Evolutionary conservation across 1,140 invertebrate genomes (phyloP), one percentile per base, ranked within the genome.

Genomic region (Cylas formicarius): DNA sequence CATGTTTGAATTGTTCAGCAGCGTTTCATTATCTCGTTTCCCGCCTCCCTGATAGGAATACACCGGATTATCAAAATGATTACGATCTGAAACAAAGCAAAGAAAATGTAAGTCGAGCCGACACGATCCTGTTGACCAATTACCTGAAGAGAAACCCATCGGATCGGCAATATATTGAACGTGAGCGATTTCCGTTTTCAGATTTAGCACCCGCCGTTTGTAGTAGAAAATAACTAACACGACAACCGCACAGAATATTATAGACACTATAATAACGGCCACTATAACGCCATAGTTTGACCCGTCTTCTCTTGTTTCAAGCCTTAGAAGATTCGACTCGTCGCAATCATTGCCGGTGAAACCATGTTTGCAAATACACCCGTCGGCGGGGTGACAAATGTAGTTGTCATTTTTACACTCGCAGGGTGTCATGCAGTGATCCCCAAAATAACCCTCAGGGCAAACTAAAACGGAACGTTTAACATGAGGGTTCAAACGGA

Each of bases 21-120:
- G 42, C 13, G 54, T 52, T 32, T 61, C 49, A 52, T 63, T 63
- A 34, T 64, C 62, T 2, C 65, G 62, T 39, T 73, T 72, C 0
- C 67, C 66, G 17, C 70, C 69, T 13, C 69, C 68, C 67, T 84
- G 79, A 67, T 80, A 85, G 1, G 86, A 82, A 65, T 92, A 93
- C 2, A 90, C 86, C 0, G 89, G 89, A 74, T 93, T 93, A 65
- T 92, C 90, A 66, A 93, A 92, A 67, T 93, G 89, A 63, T 88
- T 85, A 51, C 81, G 80, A 62, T 90, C 86, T 84, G 62, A 41
- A 69, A 64, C 53, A 47, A 27, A 39, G 16, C 31, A 24, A 40
- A 31, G 16, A 13, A 2, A 33, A 33, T 10, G 14, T 10, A 17
- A 9, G 19, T 33, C 26, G 26, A 27, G 13, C 26, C 7, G 5